Conservation (phyloP, 2,888 invertebrate species). For the Cybosia mesomella region DNA sequence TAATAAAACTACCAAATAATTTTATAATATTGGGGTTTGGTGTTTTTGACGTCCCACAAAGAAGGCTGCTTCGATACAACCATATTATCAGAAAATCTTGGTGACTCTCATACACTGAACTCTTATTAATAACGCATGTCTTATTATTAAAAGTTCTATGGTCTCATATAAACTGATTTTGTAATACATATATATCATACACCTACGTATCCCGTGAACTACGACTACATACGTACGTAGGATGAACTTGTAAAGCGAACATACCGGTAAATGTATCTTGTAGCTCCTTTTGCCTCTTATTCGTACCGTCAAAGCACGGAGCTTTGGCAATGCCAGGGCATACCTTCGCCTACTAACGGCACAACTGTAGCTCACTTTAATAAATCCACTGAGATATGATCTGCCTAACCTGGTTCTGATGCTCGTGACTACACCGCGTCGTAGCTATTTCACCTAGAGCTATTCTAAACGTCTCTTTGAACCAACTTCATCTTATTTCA, state of each 20-base stretch:
- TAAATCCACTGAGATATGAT: conserved; percentile 60
- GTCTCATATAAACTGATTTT: background rate
- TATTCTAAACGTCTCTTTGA: conserved; percentile 12
- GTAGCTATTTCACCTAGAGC: conserved; percentile 39
- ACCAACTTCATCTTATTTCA: conserved; percentile 21
- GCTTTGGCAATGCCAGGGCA: conserved; percentile 39
- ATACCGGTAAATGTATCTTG: conserved; percentile 24
- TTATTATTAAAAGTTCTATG: no score
- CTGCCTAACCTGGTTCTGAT: conserved; percentile 53
- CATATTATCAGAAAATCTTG: background rate
- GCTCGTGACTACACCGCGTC: conserved; percentile 48
- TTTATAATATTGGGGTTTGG: no score
- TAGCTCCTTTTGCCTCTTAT: conserved; percentile 22
- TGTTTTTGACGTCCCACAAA: no score
- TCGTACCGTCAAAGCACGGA: conserved; percentile 39
- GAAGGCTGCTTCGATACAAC: no score
- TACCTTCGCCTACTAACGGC: conserved; percentile 36
- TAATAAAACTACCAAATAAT: no score
- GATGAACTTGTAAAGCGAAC: conserved; percentile 13
- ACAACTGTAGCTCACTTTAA: conserved; percentile 56
- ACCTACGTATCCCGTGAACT: no score
- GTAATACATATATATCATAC: background rate
- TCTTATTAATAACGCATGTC: no score
- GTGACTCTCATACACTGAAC: background rate
- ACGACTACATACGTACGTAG: no score